Percentiles rank a stretch among this genome's conserved stretches.
phyloP scores from a whole-genome alignment of 2,888 invertebrate species.

The Drosophila peninsularis region DNA sequence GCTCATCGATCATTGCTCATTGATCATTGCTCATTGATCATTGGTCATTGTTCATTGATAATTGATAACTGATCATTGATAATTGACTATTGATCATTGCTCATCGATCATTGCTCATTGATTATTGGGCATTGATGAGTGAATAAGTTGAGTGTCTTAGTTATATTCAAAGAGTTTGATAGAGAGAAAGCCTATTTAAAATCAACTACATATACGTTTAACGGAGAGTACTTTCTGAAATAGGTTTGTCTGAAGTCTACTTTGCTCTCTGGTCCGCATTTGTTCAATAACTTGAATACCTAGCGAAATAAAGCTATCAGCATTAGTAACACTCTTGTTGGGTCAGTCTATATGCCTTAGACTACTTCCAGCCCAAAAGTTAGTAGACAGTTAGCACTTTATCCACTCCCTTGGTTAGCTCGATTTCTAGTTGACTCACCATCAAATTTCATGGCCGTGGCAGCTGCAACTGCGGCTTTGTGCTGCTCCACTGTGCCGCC shows the following conservation, averaged over 20 bases:
- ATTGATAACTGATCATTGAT: background rate
- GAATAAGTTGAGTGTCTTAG: background rate
- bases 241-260: too few species aligned
- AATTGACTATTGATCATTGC: background rate
- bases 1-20: background rate
- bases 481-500: slow-evolving; percentile 94
- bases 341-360: background rate
- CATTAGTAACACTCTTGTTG: background rate
- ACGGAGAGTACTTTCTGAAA: too few species aligned
- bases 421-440: slow-evolving; percentile 86
- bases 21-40: background rate
- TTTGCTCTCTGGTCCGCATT: background rate
- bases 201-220: background rate
- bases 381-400: too few species aligned
- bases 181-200: background rate
- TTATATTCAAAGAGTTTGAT: background rate
- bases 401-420: too few species aligned
- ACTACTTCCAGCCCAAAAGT: background rate
- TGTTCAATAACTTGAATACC: background rate
- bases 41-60: background rate
- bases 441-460: slow-evolving; percentile 94
- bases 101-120: background rate
- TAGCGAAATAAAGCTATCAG: background rate
- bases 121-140: background rate
- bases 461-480: slow-evolving; percentile 93